A percentile compares a stretch with the other conserved stretches of the same genome.
Evolutionary conservation across 1,140 invertebrate genomes (phyloP).

Genomic region (Drosophila bocki): DNA sequence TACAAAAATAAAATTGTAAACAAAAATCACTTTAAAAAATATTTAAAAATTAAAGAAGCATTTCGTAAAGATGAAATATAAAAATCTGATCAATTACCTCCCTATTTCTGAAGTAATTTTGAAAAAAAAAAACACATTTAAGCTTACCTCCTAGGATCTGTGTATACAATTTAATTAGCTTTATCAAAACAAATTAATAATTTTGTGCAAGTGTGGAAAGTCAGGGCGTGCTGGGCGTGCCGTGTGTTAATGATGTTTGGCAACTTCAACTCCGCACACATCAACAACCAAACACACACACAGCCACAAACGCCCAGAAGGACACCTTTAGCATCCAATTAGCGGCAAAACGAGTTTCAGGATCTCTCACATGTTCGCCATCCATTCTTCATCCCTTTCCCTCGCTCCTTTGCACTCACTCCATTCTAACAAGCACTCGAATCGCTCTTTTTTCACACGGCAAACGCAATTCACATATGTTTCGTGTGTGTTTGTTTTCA

Average conservation of each 20-base stretch:
- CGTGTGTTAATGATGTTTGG: slow-evolving; percentile 64
- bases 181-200: not conserved
- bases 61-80: too few relatives aligned
- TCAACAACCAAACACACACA: slow-evolving; percentile 1
- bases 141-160: not conserved
- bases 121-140: not conserved
- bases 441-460: slow-evolving; percentile 56
- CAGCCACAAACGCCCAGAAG: slow-evolving; percentile 1
- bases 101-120: too few relatives aligned
- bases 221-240: slow-evolving; percentile 5
- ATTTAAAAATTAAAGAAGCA: too few relatives aligned
- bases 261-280: slow-evolving; percentile 44
- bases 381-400: slow-evolving; percentile 19
- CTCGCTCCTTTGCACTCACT: slow-evolving; percentile 17
- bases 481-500: slow-evolving; percentile 29
- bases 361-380: slow-evolving; percentile 34
- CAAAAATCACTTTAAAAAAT: too few relatives aligned
- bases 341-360: slow-evolving; percentile 60
- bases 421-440: slow-evolving; percentile 59
- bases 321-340: slow-evolving; percentile 66
- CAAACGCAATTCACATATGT: slow-evolving; percentile 56
- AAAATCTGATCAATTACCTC: too few relatives aligned
- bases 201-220: slow-evolving; percentile 16
- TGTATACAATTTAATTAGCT: not conserved
- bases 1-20: too few relatives aligned